Percentiles rank a stretch among this genome's conserved stretches.
Evolutionary conservation across 2,113 vertebrate genomes (phyloP).

Genomic region (Cynopterus brachyotis): DNA sequence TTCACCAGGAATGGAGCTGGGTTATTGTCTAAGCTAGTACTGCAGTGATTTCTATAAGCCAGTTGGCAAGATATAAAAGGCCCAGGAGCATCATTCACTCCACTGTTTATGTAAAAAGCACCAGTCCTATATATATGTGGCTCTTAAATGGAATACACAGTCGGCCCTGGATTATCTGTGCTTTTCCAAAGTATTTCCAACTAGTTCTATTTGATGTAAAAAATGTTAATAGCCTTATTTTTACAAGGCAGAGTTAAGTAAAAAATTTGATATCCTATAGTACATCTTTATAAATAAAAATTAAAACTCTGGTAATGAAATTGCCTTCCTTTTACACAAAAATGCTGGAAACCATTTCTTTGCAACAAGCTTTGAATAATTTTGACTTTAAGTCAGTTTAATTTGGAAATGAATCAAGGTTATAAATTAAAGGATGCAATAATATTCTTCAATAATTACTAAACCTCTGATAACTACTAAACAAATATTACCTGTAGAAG

Average conservation of each 20-base stretch:
- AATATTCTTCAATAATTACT: neutral
- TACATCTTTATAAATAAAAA: constrained; percentile 11
- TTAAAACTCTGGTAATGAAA: neutral
- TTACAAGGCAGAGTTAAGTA: constrained; percentile 12
- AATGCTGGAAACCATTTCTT: constrained; percentile 18
- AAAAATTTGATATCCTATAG: neutral
- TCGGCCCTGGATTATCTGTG: neutral
- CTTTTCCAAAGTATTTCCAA: constrained; percentile 13
- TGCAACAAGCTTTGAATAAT: neutral
- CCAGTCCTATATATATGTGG: neutral
- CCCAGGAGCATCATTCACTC: neutral
- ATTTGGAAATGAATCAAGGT: constrained; percentile 1
- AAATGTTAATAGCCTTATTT: neutral
- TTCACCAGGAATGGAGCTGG: neutral
- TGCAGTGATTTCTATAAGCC: neutral
- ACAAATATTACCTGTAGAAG: constrained; percentile 88
- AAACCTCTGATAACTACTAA: neutral
- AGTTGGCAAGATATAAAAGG: neutral
- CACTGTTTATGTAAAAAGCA: neutral
- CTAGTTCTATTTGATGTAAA: neutral
- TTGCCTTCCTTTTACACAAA: constrained; percentile 11
- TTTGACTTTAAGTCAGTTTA: constrained; percentile 55
- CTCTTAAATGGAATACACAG: neutral
- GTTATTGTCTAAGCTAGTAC: neutral
- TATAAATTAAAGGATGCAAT: constrained; percentile 42